Evolutionary conservation across 2,113 vertebrate genomes (phyloP), one percentile per base, ranked within the genome.

Genomic region (Lagopus leucura): DNA sequence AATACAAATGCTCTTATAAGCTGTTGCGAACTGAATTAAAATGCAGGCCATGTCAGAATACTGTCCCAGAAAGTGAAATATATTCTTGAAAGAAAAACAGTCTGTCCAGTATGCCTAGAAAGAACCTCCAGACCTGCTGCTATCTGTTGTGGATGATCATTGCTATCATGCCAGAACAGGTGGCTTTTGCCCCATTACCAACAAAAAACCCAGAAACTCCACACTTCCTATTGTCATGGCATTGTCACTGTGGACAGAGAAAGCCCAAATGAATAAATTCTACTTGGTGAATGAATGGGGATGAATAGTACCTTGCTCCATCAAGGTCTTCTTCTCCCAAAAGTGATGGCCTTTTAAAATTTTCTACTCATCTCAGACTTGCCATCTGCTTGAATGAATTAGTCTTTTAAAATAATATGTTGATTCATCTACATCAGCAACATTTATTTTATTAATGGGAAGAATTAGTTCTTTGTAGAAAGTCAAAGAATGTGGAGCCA

Each of bases 391-490:
- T 93, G 86, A 94, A 95, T 88, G 84, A 95, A 91, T 93, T 93
- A 63, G 21, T 76, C 84, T 92, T 92, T 95, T 89, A 97, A 97
- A 97, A 91, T 96, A 91, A 97, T 97, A 97, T 97, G 90, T 97
- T 96, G 96, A 93, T 97, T 93, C 92, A 94, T 94, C 92, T 95
- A 93, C 81, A 96, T 95, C 92, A 94, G 90, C 73, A 94, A 78
- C 93, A 82, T 97, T 95, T 95, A 95, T 97, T 97, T 97, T 92
- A 96, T 96, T 98, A 98, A 98, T 98, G 97, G 96, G 85, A 98
- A 98, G 97, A 98, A 98, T 97, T 98, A 97, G 95, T 43, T 97
- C 96, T 97, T 98, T 98, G 97, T 98, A 96, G 90, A 87, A 92
- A 95, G 87, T 92, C 72, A 40, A 97, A 96, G 92, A 91, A 91